These are phyloP conservation scores for Fopius arisanus DNA, from an alignment of 1,140 invertebrate species.

Conservation along the genomic window DNA sequence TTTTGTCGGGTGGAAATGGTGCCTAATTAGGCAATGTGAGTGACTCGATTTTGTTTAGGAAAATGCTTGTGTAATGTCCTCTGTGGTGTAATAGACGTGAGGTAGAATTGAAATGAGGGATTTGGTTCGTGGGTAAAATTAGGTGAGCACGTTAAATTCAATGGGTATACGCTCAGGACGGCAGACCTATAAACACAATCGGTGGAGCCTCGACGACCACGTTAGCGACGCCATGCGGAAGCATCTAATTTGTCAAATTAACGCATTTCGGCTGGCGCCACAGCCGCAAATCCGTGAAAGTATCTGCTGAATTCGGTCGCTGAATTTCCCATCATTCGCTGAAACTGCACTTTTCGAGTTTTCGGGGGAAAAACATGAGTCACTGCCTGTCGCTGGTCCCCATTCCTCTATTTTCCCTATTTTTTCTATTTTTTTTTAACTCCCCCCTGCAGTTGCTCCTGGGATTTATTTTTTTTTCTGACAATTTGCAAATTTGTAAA, in stretches of 20 bases:
- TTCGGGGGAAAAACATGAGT: too few species aligned
- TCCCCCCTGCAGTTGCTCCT: not conserved
- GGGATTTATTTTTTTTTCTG: not conserved
- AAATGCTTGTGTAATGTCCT: not conserved
- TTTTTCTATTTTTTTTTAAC: not conserved
- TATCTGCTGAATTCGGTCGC: not conserved
- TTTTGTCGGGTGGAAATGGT: not conserved
- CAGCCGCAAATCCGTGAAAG: not conserved
- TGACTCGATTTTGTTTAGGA: not conserved
- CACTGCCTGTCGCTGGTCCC: not conserved
- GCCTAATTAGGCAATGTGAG: not conserved
- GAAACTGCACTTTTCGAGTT: too few species aligned
- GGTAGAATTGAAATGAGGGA: not conserved
- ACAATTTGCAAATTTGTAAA: not conserved
- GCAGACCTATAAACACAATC: not conserved
- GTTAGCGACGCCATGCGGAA: not conserved
- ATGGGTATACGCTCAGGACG: not conserved
- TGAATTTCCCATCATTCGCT: not conserved
- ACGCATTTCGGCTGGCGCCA: not conserved
- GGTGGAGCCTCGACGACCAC: not conserved
- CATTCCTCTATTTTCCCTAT: not conserved
- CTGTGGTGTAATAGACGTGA: not conserved
- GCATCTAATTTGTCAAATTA: conserved; percentile 3
- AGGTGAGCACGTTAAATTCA: conserved; percentile 1
- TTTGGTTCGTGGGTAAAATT: not conserved